Conservation (phyloP, 2,113 vertebrate genomes). For the Alaudala cheleensis region DNA sequence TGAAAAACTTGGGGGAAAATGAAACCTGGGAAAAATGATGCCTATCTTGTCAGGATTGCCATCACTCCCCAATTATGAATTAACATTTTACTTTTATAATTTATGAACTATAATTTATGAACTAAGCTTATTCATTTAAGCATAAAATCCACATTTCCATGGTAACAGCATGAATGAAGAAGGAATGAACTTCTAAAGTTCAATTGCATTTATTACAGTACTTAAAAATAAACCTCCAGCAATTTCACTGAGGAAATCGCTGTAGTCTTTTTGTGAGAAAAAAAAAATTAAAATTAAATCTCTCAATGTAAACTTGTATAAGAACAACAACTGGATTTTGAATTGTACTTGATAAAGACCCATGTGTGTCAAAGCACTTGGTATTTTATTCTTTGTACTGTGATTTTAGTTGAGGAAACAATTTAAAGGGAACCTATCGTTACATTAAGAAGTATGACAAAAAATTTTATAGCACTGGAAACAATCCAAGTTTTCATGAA, state of each 20-base stretch:
- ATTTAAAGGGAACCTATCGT: neutral
- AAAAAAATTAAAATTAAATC: neutral
- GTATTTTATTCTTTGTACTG: neutral
- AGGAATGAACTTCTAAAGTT: slow-evolving; percentile 30
- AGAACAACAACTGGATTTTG: neutral
- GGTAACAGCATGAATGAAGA: slow-evolving; percentile 64
- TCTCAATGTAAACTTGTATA: neutral
- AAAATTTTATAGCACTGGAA: neutral
- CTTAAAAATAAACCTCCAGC: slow-evolving; percentile 48
- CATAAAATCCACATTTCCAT: slow-evolving; percentile 61
- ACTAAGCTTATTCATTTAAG: slow-evolving; percentile 51
- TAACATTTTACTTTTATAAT: slow-evolving; percentile 55
- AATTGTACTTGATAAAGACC: neutral
- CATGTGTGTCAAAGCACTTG: neutral
- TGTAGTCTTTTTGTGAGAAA: neutral
- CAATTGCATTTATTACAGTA: slow-evolving; percentile 45
- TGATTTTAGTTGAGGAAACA: neutral
- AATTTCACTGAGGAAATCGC: slow-evolving; percentile 18
- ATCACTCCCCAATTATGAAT: slow-evolving; percentile 29
- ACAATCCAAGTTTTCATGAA: neutral
- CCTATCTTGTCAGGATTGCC: neutral
- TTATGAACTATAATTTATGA: slow-evolving; percentile 56
- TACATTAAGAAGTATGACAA: neutral
- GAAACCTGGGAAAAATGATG: neutral
- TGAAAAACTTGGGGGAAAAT: neutral